These are phyloP conservation scores for Campoplex nolae DNA, from an alignment of 2,888 invertebrate genomes.

Conservation along the genomic window DNA sequence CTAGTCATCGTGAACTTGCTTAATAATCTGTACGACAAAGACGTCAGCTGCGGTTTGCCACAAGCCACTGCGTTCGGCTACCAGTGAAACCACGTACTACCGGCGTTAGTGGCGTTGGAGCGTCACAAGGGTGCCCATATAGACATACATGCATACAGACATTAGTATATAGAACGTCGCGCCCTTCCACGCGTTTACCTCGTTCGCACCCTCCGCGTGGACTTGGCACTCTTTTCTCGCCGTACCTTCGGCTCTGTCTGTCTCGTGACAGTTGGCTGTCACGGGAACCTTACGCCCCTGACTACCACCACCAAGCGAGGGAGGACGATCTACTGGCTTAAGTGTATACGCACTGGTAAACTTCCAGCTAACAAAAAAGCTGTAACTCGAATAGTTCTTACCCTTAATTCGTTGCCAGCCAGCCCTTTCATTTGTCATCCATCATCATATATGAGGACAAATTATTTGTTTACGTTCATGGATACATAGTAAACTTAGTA, in stretches of 20 bases:
- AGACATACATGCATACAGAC: slow-evolving; percentile 4
- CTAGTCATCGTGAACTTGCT: slow-evolving; percentile 54
- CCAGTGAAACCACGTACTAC: slow-evolving; percentile 39
- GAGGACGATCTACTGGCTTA: slow-evolving; percentile 52
- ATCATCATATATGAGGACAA: not conserved
- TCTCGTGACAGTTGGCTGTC: slow-evolving; percentile 73
- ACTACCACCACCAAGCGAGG: slow-evolving; percentile 38
- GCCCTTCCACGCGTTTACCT: slow-evolving; percentile 77
- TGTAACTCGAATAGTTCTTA: not conserved
- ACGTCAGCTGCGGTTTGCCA: slow-evolving; percentile 82
- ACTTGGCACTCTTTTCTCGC: slow-evolving; percentile 60
- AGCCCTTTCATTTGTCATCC: slow-evolving; percentile 5
- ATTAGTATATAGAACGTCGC: slow-evolving; percentile 53
- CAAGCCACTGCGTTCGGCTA: slow-evolving; percentile 70
- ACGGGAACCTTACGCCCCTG: slow-evolving; percentile 67
- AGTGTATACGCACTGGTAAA: slow-evolving; percentile 4
- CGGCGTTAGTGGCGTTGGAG: slow-evolving; percentile 35
- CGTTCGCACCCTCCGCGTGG: slow-evolving; percentile 80
- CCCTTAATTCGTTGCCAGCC: not conserved
- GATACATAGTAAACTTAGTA: slow-evolving; percentile 48
- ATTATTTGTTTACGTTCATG: slow-evolving; percentile 23
- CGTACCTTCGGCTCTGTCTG: slow-evolving; percentile 73
- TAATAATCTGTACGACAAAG: slow-evolving; percentile 58
- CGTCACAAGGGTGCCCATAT: slow-evolving; percentile 40
- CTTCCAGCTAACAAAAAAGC: slow-evolving; percentile 7